Conservation (phyloP, 2,113 vertebrate species). For the Manacus vitellinus region DNA sequence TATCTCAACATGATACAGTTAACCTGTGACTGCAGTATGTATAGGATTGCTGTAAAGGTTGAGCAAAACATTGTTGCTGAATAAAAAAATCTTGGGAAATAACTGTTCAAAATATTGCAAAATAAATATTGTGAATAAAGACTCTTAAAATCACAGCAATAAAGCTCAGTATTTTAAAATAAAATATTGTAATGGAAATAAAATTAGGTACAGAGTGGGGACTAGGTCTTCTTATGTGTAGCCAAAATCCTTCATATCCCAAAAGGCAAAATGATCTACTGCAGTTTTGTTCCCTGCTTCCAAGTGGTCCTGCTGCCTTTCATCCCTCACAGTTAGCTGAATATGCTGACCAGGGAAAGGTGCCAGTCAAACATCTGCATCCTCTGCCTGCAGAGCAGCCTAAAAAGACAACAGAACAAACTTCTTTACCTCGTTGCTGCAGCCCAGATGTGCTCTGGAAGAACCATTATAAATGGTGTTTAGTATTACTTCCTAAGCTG, state of each 20-base stretch:
- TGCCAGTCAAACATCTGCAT: background rate
- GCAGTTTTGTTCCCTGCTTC: background rate
- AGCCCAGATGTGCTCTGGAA: background rate
- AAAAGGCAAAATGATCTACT: background rate
- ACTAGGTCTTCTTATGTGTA: background rate
- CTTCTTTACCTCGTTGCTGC: background rate
- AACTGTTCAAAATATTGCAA: background rate
- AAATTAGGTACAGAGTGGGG: background rate
- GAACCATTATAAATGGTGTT: rapidly evolving
- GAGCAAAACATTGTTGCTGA: background rate
- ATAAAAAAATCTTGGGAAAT: background rate
- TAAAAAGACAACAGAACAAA: background rate
- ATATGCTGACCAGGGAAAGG: background rate
- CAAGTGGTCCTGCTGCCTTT: background rate
- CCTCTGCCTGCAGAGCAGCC: background rate
- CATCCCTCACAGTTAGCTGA: background rate
- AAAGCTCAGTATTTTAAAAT: background rate
- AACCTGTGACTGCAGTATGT: background rate
- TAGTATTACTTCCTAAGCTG: background rate
- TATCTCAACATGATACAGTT: background rate
- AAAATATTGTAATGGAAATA: background rate
- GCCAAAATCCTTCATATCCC: background rate
- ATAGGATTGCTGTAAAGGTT: background rate
- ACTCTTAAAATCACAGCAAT: background rate
- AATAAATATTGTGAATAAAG: too few relatives aligned